A percentile compares a stretch with the other conserved stretches of the same genome.
phyloP scores from a whole-genome alignment of 2,113 vertebrate species.

The chimpanzee (Pan troglodytes) region NHGRI_mPanTro3-v2.1_pri NC_072401.2:49860501-49861000 shows the following conservation, averaged over 20 bases:
- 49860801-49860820: not conserved
- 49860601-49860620: not conserved
- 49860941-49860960: not conserved
- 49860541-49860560: not conserved
- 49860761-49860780: not conserved
- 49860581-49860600: not conserved
- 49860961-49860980: not conserved
- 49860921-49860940: not conserved
- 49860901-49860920: not conserved
- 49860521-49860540: not conserved
- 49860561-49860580: not conserved
- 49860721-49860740: not conserved
- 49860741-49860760: not conserved
- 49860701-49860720: not conserved
- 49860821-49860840: not conserved
- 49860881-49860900: not conserved
- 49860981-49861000: not conserved
- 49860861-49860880: not conserved
- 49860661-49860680: accelerated
- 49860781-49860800: accelerated
- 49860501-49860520: not conserved
- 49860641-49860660: not conserved
- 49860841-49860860: not conserved
- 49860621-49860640: accelerated
- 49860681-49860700: no score